Evolutionary conservation across 2,888 invertebrate genomes (phyloP).

Genomic region (Frankliniella fusca): DNA sequence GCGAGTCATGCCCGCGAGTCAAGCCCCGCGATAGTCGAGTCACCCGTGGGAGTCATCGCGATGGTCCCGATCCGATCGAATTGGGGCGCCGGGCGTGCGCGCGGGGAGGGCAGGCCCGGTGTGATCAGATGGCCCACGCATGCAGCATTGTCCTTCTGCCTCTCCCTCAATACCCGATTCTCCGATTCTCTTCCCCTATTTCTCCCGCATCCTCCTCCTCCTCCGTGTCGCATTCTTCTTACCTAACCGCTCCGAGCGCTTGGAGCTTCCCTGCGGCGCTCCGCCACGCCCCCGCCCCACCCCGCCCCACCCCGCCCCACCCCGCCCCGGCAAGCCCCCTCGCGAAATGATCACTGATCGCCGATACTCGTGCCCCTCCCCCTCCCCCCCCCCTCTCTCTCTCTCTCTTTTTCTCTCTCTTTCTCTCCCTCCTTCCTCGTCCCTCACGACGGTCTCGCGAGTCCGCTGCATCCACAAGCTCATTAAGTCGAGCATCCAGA

Average conservation of each 20-base stretch:
- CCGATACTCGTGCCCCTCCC: not conserved
- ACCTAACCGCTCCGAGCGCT: not conserved
- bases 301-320: not conserved
- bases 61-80: too few relatives aligned
- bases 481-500: not conserved
- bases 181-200: not conserved
- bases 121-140: too few relatives aligned
- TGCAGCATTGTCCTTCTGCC: too few relatives aligned
- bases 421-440: not conserved
- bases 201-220: too few relatives aligned
- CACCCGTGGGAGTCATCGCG: too few relatives aligned
- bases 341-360: not conserved
- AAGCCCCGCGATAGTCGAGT: too few relatives aligned
- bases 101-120: too few relatives aligned
- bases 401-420: not conserved
- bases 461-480: not conserved
- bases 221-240: not conserved
- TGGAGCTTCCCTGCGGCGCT: not conserved
- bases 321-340: not conserved
- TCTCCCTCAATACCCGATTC: not conserved
- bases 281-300: too few relatives aligned
- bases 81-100: too few relatives aligned
- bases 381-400: not conserved
- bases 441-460: not conserved
- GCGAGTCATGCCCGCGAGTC: too few relatives aligned